These are phyloP conservation scores for Meloidogyne floridensis DNA, from an alignment of 1,140 invertebrate species.

Conservation along the genomic window DNA sequence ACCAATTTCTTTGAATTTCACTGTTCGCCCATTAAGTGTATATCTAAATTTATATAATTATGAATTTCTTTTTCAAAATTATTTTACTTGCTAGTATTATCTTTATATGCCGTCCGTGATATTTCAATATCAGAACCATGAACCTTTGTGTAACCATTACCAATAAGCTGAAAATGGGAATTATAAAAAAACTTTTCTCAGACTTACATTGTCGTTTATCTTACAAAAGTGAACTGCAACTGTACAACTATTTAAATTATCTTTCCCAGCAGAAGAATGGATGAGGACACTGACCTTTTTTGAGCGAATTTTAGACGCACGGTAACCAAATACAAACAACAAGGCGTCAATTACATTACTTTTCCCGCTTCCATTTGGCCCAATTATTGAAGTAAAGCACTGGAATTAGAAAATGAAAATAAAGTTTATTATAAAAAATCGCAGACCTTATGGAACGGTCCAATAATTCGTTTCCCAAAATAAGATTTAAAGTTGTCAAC, in stretches of 20 bases:
- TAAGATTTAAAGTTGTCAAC: constrained; percentile 98
- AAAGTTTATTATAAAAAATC: neutral
- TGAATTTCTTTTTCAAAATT: neutral
- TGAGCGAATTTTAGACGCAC: constrained; percentile 89
- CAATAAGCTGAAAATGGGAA: neutral
- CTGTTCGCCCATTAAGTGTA: constrained; percentile 40
- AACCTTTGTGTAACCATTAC: constrained; percentile 66
- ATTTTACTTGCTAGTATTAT: constrained; percentile 76
- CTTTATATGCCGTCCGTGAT: constrained; percentile 81
- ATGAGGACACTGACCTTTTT: constrained; percentile 91
- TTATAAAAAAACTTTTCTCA: neutral
- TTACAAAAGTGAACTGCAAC: constrained; percentile 88
- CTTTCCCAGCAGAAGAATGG: constrained; percentile 85
- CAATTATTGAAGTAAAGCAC: constrained; percentile 94
- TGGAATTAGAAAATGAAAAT: constrained; percentile 67
- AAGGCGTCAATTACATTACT: constrained; percentile 99
- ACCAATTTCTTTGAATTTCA: constrained; percentile 48
- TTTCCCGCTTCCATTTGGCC: constrained; percentile 99
- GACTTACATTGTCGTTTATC: constrained; percentile 73
- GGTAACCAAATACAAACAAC: constrained; percentile 85
- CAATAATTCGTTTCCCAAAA: constrained; percentile 72
- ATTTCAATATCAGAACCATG: constrained; percentile 81
- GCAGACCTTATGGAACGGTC: constrained; percentile 58
- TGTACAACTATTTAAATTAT: constrained; percentile 78
- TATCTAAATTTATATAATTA: constrained; percentile 72